These are phyloP conservation scores for Piaya cayana DNA, from an alignment of 2,113 vertebrate species.

Conservation along the genomic window DNA sequence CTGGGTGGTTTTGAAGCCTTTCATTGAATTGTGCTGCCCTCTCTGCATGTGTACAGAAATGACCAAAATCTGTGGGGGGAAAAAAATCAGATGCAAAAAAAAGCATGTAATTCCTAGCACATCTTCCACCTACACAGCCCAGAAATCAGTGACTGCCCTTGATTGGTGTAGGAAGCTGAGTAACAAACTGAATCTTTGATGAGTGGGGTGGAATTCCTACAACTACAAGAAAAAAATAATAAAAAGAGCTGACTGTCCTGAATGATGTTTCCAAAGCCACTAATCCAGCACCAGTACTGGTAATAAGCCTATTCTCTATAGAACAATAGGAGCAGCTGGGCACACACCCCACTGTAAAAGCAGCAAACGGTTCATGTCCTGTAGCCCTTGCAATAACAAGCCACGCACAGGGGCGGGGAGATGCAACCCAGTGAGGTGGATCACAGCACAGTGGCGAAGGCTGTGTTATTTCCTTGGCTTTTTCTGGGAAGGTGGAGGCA, in stretches of 20 bases:
- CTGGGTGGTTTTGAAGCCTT: background rate
- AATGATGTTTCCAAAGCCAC: background rate
- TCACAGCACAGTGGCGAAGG: background rate
- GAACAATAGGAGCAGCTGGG: background rate
- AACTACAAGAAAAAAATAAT: background rate
- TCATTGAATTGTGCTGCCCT: background rate
- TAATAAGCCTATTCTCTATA: background rate
- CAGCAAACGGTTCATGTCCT: background rate
- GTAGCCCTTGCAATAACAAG: background rate
- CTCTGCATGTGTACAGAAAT: background rate
- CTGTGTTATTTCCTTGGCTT: background rate
- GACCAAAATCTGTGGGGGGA: background rate
- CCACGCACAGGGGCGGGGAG: fast-evolving
- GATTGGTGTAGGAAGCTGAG: background rate
- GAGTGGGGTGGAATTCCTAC: background rate
- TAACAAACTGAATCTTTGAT: background rate
- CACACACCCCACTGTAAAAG: background rate
- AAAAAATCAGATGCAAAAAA: background rate
- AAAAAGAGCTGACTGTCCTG: background rate
- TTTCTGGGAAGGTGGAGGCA: background rate
- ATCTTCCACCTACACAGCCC: background rate
- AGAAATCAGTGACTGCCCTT: background rate
- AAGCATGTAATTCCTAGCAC: background rate
- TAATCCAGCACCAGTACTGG: background rate
- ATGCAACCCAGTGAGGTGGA: background rate